These are phyloP conservation scores for Drosophila stalkeri DNA, from an alignment of 2,888 invertebrate species.

Conservation along the genomic window DNA sequence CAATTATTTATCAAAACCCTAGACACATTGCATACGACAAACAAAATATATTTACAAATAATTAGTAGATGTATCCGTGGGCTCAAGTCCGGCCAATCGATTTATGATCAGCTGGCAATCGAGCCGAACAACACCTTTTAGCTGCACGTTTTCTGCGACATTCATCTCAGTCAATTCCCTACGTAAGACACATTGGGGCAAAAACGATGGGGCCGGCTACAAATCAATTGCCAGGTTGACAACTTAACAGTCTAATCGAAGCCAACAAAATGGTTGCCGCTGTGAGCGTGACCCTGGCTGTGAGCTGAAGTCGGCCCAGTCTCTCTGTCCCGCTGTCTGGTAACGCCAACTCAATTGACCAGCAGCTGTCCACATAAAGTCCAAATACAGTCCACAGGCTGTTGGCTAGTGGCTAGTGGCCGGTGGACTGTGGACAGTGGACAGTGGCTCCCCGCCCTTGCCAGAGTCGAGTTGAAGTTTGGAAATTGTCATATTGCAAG, in stretches of 20 bases:
- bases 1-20: not conserved
- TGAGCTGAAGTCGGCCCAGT: slow-evolving; percentile 5
- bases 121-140: slow-evolving; percentile 56
- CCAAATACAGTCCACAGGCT: slow-evolving; percentile 64
- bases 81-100: slow-evolving; percentile 38
- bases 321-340: slow-evolving; percentile 4
- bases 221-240: slow-evolving; percentile 82
- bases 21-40: no score
- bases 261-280: slow-evolving; percentile 78
- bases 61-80: slow-evolving; percentile 7
- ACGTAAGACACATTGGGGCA: slow-evolving; percentile 29
- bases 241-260: slow-evolving; percentile 82
- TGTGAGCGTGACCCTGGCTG: slow-evolving; percentile 30
- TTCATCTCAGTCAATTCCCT: slow-evolving; percentile 52
- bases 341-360: slow-evolving; percentile 77
- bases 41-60: not conserved
- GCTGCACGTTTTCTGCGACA: slow-evolving; percentile 59
- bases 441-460: slow-evolving; percentile 21
- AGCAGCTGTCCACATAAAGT: slow-evolving; percentile 75
- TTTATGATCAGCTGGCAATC: slow-evolving; percentile 61
- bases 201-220: slow-evolving; percentile 59
- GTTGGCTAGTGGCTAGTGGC: not conserved
- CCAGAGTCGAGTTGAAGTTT: slow-evolving; percentile 18
- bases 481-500: slow-evolving; percentile 80
- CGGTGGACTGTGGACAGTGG: not conserved